Conservation (phyloP, 2,113 vertebrate species). For the Tretioscincus oriximinensis region DNA sequence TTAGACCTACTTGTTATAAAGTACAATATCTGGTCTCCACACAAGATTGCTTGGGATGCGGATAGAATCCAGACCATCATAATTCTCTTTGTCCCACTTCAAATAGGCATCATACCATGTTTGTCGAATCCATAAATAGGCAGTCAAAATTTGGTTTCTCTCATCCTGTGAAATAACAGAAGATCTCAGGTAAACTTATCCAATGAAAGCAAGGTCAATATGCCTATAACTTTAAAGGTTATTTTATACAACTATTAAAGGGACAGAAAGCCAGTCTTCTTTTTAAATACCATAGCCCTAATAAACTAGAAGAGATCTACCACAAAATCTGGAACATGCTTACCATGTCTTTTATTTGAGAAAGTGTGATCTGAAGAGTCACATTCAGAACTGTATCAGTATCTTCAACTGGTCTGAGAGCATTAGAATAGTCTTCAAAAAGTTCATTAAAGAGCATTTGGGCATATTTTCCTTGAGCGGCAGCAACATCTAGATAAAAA, state of each 20-base stretch:
- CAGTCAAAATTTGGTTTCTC: conserved; percentile 93
- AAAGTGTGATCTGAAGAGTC: conserved; percentile 93
- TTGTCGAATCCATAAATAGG: conserved; percentile 94
- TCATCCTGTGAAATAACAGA: conserved; percentile 81
- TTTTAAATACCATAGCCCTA: no score
- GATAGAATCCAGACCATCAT: conserved; percentile 93
- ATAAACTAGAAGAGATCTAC: no score
- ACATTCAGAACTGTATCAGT: conserved; percentile 93
- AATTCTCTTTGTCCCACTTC: conserved; percentile 91
- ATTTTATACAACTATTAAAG: no score
- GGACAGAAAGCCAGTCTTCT: no score
- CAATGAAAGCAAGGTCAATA: no score
- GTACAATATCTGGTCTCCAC: conserved; percentile 96
- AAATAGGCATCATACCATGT: conserved; percentile 91
- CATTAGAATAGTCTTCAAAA: conserved; percentile 90
- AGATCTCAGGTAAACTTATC: not conserved
- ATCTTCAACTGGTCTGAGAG: conserved; percentile 91
- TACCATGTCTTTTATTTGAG: conserved; percentile 98
- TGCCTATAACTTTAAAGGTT: no score
- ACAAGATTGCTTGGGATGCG: conserved; percentile 92
- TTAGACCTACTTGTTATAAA: conserved; percentile 92
- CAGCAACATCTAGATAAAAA: conserved; percentile 74
- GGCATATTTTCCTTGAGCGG: conserved; percentile 92
- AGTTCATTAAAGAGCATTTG: conserved; percentile 88
- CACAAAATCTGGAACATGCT: conserved; percentile 50